These are phyloP conservation scores for Rhadinocentrus ornatus DNA, from an alignment of 2,797 vertebrate genomes.

Conservation along the genomic window DNA sequence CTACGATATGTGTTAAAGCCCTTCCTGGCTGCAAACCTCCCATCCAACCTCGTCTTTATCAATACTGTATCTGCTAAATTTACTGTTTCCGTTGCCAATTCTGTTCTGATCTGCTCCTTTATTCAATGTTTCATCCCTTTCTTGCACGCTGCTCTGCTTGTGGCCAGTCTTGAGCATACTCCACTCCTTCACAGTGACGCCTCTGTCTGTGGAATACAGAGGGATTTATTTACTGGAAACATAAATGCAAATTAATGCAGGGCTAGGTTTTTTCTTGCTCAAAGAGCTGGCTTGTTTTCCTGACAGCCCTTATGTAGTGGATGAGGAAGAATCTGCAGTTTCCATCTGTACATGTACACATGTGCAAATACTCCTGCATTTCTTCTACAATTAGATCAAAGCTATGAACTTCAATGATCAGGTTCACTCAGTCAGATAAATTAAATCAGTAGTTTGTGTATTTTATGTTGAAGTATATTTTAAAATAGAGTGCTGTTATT, in stretches of 20 bases:
- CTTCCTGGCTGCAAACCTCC: conserved; percentile 54
- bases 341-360: conserved; percentile 50
- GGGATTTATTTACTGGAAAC: conserved; percentile 65
- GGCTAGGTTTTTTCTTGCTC: conserved; percentile 60
- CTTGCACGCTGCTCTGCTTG: conserved; percentile 44
- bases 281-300: conserved; percentile 72
- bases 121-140: conserved; percentile 49
- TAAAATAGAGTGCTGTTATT: conserved; percentile 26
- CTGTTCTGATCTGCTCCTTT: conserved; percentile 43
- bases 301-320: conserved; percentile 37
- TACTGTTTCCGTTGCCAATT: conserved; percentile 52
- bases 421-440: neutral
- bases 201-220: conserved; percentile 65
- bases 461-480: conserved; percentile 19
- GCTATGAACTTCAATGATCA: conserved; percentile 31
- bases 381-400: conserved; percentile 22
- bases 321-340: conserved; percentile 59
- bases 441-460: conserved; percentile 26
- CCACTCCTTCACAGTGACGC: conserved; percentile 54
- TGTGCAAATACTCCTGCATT: conserved; percentile 14
- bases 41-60: conserved; percentile 47
- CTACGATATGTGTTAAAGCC: conserved; percentile 43
- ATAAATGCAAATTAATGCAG: conserved; percentile 76
- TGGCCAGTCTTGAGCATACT: conserved; percentile 28
- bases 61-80: conserved; percentile 60